These are phyloP conservation scores for Leptopilina clavipes DNA, from an alignment of 1,140 invertebrate species.

Conservation along the genomic window DNA sequence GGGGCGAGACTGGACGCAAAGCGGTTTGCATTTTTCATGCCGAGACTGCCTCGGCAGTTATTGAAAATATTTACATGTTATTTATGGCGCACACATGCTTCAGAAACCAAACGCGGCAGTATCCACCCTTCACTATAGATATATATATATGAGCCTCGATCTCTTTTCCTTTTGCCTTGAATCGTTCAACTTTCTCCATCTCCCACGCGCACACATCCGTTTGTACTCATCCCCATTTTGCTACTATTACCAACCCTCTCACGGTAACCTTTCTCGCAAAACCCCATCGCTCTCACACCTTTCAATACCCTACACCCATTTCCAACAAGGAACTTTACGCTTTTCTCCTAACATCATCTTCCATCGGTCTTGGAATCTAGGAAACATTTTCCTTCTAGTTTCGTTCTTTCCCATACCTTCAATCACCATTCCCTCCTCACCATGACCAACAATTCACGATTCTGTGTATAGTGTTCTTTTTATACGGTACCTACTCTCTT, in stretches of 20 bases:
- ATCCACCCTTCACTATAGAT: slow-evolving; percentile 38
- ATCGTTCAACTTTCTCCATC: neutral
- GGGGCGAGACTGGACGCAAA: slow-evolving; percentile 59
- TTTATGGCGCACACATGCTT: slow-evolving; percentile 70
- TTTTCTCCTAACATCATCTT: slow-evolving; percentile 39
- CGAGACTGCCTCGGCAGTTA: slow-evolving; percentile 62
- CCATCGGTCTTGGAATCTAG: slow-evolving; percentile 42
- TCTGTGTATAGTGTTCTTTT: slow-evolving; percentile 6
- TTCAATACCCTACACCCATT: slow-evolving; percentile 39
- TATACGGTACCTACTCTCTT: neutral
- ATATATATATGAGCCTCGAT: neutral
- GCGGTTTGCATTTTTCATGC: slow-evolving; percentile 72
- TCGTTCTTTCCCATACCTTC: neutral
- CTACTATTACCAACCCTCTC: slow-evolving; percentile 14
- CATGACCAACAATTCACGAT: slow-evolving; percentile 1
- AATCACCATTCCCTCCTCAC: neutral
- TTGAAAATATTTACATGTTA: slow-evolving; percentile 74
- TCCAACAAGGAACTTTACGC: neutral
- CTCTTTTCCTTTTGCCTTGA: slow-evolving; percentile 33
- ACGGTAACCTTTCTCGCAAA: neutral
- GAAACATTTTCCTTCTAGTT: slow-evolving; percentile 49
- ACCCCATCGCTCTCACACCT: slow-evolving; percentile 36
- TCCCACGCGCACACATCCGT: neutral
- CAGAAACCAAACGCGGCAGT: slow-evolving; percentile 62
- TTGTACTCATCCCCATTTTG: slow-evolving; percentile 18